Evolutionary conservation across 2,113 vertebrate species (phyloP), one percentile per base, ranked within the genome.

Genomic region (Python bivittatus): DNA sequence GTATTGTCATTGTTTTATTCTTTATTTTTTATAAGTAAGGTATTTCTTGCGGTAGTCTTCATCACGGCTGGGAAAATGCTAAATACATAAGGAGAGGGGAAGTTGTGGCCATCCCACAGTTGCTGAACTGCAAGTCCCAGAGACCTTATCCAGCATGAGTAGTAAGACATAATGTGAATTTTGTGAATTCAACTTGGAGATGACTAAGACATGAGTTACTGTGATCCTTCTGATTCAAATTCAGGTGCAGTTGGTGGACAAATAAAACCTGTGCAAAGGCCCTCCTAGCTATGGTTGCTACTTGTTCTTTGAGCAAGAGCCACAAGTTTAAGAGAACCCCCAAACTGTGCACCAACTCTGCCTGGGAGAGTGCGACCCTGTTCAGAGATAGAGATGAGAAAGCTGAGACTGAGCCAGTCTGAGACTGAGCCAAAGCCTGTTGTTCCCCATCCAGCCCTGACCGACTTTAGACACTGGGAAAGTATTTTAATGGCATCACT

Each of bases 21-120:
- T 25, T 93, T 88, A 84, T 93, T 88, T 89, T 48, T 42, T 92
- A 57, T n/a, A 44, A 27, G 48, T n/a, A 89, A 89, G 61, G 44
- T 84, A 84, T 92, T 83, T 91, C 84, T 57, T 93, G 56, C 25
- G 84, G 44, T 7, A 22, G 85, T 88, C 44, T 88, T 61, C 56
- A 92, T 11, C 10, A 38, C 68, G 48, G 56, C 56, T 64, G 57
- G 57, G 15, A 84, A 91, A 29, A 64, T 91, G 54, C 3, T 93
- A 90, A 68, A 85, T 60, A 54, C 60, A 29, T 42, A 25, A 87
- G 64, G 38, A 56, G 53, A 53, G 54, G 10, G 54, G 8, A 15
- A 87, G 84, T 87, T 90, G 6, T 91, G 86, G 38, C 25, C 85
- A 44, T 84, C 56, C 89, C 61, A 10, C 23, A 38, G 53, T 88